phyloP scores from a whole-genome alignment of 2,797 vertebrate genomes.

The Hemitrygon akajei region DNA sequence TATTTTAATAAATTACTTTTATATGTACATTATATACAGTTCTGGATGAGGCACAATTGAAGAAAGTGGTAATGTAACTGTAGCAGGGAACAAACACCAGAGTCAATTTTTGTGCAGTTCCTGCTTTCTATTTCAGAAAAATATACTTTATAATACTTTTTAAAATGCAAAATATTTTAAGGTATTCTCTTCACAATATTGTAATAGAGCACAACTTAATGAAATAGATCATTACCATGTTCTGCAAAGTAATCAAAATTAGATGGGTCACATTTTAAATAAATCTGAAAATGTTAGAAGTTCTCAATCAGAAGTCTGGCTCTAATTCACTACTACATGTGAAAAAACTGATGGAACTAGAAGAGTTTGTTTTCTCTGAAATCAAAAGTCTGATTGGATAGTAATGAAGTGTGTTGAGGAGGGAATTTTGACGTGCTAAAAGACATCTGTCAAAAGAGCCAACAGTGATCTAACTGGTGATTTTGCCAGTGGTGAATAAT shows the following conservation, averaged over 20 bases:
- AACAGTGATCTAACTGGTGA: neutral
- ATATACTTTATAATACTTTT: constrained; percentile 35
- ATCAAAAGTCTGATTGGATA: neutral
- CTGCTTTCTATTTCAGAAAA: constrained; percentile 30
- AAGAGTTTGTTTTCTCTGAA: neutral
- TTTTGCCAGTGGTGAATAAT: neutral
- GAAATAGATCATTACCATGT: constrained; percentile 11
- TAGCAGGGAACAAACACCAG: neutral
- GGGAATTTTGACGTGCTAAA: neutral
- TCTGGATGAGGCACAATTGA: constrained; percentile 36
- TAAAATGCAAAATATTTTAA: constrained; percentile 25
- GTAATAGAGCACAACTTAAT: constrained; percentile 14
- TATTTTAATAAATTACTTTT: constrained; percentile 36
- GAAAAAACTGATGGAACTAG: neutral
- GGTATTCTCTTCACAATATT: constrained; percentile 33
- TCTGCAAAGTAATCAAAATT: neutral
- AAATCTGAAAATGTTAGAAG: neutral
- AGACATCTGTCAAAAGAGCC: neutral
- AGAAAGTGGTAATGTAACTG: constrained; percentile 21
- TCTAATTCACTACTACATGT: neutral
- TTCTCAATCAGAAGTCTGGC: neutral
- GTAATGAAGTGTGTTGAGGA: neutral
- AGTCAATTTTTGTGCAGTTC: constrained; percentile 4
- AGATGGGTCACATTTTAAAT: neutral
- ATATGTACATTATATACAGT: constrained; percentile 30